These are phyloP conservation scores for Notothenia coriiceps DNA, from an alignment of 2,113 vertebrate genomes.

Conservation along the genomic window DNA sequence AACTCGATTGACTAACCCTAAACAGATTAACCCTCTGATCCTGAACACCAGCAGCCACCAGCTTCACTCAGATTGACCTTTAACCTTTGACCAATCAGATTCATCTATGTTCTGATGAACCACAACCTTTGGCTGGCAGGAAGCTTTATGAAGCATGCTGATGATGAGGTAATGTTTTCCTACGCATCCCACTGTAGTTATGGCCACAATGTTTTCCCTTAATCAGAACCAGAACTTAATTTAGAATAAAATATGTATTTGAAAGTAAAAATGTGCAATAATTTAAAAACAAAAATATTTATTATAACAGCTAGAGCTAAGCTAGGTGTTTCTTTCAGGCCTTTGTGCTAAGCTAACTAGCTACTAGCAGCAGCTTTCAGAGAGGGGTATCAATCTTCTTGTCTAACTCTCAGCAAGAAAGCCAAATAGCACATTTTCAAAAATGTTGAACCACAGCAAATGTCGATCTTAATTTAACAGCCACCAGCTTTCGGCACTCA, in stretches of 20 bases:
- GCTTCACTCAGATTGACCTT: conserved; percentile 39
- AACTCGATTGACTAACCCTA: conserved; percentile 9
- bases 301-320: too few relatives aligned
- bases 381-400: neutral
- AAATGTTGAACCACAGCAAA: neutral
- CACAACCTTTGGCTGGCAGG: neutral
- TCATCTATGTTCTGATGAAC: conserved; percentile 23
- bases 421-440: neutral
- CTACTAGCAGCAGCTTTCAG: neutral
- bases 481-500: conserved; percentile 43
- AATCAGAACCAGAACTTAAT: too few relatives aligned
- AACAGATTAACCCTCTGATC: conserved; percentile 29
- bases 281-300: too few relatives aligned
- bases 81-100: conserved; percentile 16
- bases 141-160: neutral
- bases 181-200: neutral
- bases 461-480: neutral
- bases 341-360: neutral
- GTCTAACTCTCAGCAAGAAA: neutral
- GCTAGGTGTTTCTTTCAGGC: too few relatives aligned
- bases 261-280: too few relatives aligned
- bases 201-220: too few relatives aligned
- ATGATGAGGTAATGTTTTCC: neutral
- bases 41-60: conserved; percentile 16
- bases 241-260: too few relatives aligned